Percentiles rank a stretch among this genome's conserved stretches.
Conservation (phyloP, 2,888 invertebrate genomes). For the Biston betularia region DNA sequence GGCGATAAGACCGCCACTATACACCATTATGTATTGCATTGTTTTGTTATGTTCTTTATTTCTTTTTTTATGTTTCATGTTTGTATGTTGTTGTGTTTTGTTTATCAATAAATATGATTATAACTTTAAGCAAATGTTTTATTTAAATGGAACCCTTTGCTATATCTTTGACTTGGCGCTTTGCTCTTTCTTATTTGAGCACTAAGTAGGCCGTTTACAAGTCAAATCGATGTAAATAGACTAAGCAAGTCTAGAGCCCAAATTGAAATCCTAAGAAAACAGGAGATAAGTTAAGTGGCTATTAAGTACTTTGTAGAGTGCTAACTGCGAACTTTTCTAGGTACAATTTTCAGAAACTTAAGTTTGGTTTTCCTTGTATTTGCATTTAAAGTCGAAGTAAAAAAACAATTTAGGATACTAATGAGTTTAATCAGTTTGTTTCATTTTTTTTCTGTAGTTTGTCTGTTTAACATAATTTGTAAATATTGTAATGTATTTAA, state of each 20-base stretch:
- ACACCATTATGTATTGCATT: too few species aligned
- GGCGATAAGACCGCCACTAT: too few species aligned
- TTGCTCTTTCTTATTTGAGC: slow-evolving; percentile 13
- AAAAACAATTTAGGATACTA: background rate
- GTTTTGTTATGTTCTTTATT: too few species aligned
- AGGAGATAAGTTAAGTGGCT: slow-evolving; percentile 4
- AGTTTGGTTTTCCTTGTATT: background rate
- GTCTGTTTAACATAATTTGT: too few species aligned
- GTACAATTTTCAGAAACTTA: background rate
- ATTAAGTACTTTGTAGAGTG: slow-evolving; percentile 6
- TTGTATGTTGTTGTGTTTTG: too few species aligned
- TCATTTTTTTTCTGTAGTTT: too few species aligned
- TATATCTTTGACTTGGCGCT: background rate
- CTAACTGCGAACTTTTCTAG: background rate
- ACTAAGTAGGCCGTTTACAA: slow-evolving; percentile 25
- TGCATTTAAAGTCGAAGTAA: background rate
- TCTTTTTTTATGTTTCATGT: too few species aligned
- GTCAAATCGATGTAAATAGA: slow-evolving; percentile 29
- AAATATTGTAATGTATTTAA: too few species aligned
- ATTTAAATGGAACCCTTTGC: background rate
- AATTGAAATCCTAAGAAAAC: slow-evolving; percentile 24
- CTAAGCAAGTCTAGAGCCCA: slow-evolving; percentile 4
- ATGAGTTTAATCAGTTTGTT: too few species aligned
- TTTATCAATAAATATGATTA: too few species aligned
- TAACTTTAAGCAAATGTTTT: too few species aligned